A percentile compares a stretch with the other conserved stretches of the same genome.
These are phyloP conservation scores for Gallinago paraguaiae DNA, from an alignment of 2,113 vertebrate species.

Conservation along the genomic window DNA sequence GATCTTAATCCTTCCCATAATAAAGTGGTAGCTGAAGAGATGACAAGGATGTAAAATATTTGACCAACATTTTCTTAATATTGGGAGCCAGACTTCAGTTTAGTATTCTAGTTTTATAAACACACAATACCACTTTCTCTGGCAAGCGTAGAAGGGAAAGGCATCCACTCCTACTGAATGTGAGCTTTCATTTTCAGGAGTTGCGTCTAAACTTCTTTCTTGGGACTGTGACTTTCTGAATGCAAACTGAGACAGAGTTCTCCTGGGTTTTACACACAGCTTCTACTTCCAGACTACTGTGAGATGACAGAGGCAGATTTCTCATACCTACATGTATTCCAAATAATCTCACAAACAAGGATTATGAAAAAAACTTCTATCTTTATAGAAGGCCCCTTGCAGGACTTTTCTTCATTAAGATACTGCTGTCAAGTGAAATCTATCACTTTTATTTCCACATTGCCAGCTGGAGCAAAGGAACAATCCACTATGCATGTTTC, in stretches of 20 bases:
- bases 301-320: not conserved
- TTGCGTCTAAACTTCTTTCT: not conserved
- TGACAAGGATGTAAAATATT: slow-evolving; percentile 59
- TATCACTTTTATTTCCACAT: not conserved
- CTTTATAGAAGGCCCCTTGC: not conserved
- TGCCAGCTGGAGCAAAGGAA: not conserved
- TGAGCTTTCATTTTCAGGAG: slow-evolving; percentile 39
- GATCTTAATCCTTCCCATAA: slow-evolving; percentile 61
- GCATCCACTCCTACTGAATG: slow-evolving; percentile 18
- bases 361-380: not conserved
- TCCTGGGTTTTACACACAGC: not conserved
- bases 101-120: slow-evolving; percentile 35
- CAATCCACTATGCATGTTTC: not conserved
- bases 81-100: slow-evolving; percentile 21
- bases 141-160: not conserved
- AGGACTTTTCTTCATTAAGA: not conserved
- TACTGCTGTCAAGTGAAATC: not conserved
- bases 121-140: slow-evolving; percentile 54
- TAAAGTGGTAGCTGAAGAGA: slow-evolving; percentile 60
- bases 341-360: not conserved
- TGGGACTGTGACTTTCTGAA: not conserved
- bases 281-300: not conserved
- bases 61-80: slow-evolving; percentile 44
- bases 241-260: rapidly evolving
- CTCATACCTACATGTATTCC: not conserved